Conservation (phyloP, 2,113 vertebrate genomes). For the Accipiter virgatus region DNA sequence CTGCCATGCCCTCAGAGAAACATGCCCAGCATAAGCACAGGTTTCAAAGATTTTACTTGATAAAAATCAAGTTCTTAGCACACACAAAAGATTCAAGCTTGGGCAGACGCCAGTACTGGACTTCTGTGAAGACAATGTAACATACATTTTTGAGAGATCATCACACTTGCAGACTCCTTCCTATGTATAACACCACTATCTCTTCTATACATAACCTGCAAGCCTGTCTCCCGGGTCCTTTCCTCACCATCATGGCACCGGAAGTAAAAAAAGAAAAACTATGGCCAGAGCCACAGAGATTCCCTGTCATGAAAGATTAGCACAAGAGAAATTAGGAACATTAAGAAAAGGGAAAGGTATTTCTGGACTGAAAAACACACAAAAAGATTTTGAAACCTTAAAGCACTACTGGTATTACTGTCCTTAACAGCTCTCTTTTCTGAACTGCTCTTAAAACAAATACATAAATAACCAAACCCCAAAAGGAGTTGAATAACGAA, state of each 20-base stretch:
- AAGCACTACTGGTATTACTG: not conserved
- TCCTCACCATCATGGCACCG: not conserved
- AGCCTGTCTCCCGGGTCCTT: not conserved
- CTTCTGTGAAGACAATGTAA: not conserved
- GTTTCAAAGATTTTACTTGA: not conserved
- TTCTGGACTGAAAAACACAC: not conserved
- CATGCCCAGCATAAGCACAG: not conserved
- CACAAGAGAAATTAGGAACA: not conserved
- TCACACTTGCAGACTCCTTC: not conserved
- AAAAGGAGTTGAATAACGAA: not conserved
- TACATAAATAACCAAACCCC: not conserved
- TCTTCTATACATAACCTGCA: not conserved
- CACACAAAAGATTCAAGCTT: not conserved
- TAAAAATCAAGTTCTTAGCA: not conserved
- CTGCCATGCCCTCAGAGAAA: not conserved
- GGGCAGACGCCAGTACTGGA: not conserved
- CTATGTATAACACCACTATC: not conserved
- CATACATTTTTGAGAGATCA: rapidly evolving
- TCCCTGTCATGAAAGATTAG: not conserved
- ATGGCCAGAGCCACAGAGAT: not conserved
- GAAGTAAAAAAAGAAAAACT: not conserved
- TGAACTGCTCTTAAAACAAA: not conserved
- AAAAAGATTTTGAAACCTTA: not conserved
- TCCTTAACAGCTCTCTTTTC: not conserved
- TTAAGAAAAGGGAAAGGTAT: not conserved